These are phyloP conservation scores for Numenius arquata DNA, from an alignment of 2,113 vertebrate genomes.

Conservation along the genomic window DNA sequence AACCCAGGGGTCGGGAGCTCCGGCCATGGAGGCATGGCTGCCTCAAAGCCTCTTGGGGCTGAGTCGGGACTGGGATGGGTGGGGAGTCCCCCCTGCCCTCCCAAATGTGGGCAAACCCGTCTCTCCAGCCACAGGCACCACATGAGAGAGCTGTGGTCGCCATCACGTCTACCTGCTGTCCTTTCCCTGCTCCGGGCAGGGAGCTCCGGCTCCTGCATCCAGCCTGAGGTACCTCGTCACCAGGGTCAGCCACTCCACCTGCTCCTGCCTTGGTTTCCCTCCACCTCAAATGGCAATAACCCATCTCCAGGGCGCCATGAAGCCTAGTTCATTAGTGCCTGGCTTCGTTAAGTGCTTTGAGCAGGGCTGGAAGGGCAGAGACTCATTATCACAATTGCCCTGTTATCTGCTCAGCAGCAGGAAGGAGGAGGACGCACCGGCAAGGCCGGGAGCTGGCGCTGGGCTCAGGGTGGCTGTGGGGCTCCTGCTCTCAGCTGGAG, in stretches of 20 bases:
- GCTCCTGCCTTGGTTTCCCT: neutral
- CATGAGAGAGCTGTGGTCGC: neutral
- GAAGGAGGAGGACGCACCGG: neutral
- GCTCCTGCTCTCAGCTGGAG: neutral
- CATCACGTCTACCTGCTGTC: neutral
- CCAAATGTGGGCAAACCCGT: neutral
- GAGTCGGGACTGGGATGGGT: neutral
- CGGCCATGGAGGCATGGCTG: accelerated
- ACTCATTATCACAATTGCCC: neutral
- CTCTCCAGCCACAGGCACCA: slow-evolving; percentile 16
- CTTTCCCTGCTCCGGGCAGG: neutral
- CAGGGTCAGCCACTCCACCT: neutral
- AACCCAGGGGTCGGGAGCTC: neutral
- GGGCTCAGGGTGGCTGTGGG: neutral
- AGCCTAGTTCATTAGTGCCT: neutral
- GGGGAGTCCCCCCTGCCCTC: neutral
- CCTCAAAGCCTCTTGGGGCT: neutral
- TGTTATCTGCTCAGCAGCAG: neutral
- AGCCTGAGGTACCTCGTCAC: neutral
- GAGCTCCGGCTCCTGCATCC: neutral
- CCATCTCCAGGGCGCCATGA: accelerated
- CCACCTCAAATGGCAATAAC: neutral
- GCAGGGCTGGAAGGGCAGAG: neutral
- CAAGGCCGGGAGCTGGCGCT: neutral
- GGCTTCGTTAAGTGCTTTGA: neutral